Evolutionary conservation across 2,113 vertebrate species (phyloP).

Genomic region (Chaenocephalus aceratus): DNA sequence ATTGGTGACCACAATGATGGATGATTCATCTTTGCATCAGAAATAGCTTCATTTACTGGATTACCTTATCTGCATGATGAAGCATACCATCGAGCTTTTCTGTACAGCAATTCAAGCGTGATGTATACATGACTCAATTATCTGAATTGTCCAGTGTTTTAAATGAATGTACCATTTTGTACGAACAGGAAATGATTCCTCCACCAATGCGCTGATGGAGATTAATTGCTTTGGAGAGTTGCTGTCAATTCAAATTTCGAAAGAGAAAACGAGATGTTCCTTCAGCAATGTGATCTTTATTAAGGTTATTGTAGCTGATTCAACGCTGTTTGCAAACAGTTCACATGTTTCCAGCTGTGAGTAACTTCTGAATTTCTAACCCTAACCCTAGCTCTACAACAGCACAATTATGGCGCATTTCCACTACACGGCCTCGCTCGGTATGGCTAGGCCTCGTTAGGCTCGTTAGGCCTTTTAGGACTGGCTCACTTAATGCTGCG

Average conservation of each 20-base stretch:
- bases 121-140: slow-evolving; percentile 7
- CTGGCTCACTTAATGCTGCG: too few species aligned
- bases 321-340: neutral
- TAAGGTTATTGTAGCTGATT: neutral
- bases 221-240: neutral
- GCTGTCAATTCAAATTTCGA: neutral
- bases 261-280: neutral
- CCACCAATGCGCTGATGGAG: neutral
- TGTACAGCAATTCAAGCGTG: neutral
- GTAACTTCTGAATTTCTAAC: neutral
- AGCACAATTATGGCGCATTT: too few species aligned
- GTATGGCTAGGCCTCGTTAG: too few species aligned
- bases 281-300: neutral
- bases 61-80: slow-evolving; percentile 26
- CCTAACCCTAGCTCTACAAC: too few species aligned
- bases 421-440: too few species aligned
- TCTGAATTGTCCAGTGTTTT: neutral
- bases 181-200: neutral
- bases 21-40: slow-evolving; percentile 38
- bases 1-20: slow-evolving; percentile 27
- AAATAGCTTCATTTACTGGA: slow-evolving; percentile 41
- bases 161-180: neutral
- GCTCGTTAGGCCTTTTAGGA: too few species aligned
- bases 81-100: neutral
- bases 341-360: neutral